phyloP scores from a whole-genome alignment of 1,140 invertebrate genomes.

The Pachyrhynchus sulphureomaculatus region DNA sequence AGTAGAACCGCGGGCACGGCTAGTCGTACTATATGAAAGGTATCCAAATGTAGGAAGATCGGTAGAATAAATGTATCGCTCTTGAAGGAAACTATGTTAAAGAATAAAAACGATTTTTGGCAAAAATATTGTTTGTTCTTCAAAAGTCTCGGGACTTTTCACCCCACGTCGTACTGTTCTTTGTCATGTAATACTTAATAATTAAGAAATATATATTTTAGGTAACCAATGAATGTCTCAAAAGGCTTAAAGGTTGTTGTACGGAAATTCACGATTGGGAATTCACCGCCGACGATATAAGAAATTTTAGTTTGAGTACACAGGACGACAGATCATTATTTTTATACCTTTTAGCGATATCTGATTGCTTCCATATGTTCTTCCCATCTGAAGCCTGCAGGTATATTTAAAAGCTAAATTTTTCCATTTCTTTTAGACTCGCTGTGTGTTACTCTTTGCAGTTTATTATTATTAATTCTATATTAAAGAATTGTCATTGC shows the following conservation, averaged over 20 bases:
- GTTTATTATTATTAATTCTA: too few species aligned
- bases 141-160: too few species aligned
- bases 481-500: too few species aligned
- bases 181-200: too few species aligned
- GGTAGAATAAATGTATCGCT: too few species aligned
- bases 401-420: slow-evolving; percentile 14
- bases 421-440: neutral
- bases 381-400: slow-evolving; percentile 87
- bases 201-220: slow-evolving; percentile 11
- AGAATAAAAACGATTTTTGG: too few species aligned
- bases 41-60: too few species aligned
- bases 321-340: slow-evolving; percentile 94
- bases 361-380: slow-evolving; percentile 98
- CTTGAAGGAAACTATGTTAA: too few species aligned
- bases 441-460: neutral
- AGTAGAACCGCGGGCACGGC: too few species aligned
- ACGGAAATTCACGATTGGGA: slow-evolving; percentile 91
- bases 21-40: too few species aligned
- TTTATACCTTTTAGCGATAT: slow-evolving; percentile 97
- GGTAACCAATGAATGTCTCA: slow-evolving; percentile 82
- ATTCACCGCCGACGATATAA: slow-evolving; percentile 88
- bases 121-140: too few species aligned
- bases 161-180: too few species aligned
- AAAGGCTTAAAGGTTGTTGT: slow-evolving; percentile 72
- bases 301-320: slow-evolving; percentile 92